These are phyloP conservation scores for Drosophila neonasuta DNA, from an alignment of 2,888 invertebrate genomes.

Conservation along the genomic window DNA sequence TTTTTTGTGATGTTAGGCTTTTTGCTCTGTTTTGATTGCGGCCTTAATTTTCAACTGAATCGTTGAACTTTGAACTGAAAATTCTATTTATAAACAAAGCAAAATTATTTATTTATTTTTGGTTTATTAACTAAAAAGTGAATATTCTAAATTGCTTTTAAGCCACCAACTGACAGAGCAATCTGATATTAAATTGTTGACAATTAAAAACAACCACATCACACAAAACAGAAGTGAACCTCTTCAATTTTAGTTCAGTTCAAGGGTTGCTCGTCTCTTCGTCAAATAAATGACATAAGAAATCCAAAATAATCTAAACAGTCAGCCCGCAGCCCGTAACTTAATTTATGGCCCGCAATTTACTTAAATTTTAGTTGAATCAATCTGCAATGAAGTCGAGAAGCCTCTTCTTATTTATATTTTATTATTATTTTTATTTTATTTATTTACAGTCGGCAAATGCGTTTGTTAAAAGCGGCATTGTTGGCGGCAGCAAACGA, in stretches of 20 bases:
- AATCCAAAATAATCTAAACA: not conserved
- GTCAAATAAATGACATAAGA: constrained; percentile 16
- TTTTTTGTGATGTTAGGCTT: constrained; percentile 23
- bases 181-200: not conserved
- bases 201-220: constrained; percentile 8
- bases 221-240: not conserved
- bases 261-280: constrained; percentile 3
- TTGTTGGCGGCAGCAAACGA: constrained; percentile 7
- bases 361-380: constrained; percentile 43
- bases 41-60: constrained; percentile 9
- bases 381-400: constrained; percentile 23
- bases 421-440: not conserved
- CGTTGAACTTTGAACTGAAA: not conserved
- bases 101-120: not conserved
- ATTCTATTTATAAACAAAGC: constrained; percentile 1
- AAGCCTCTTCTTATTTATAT: constrained; percentile 8
- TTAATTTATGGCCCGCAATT: constrained; percentile 41
- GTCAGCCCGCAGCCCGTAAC: constrained; percentile 3
- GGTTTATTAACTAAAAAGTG: not conserved
- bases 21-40: constrained; percentile 7
- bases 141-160: not conserved
- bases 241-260: not conserved
- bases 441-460: constrained; percentile 18
- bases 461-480: constrained; percentile 8
- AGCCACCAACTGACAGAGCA: not conserved